Evolutionary conservation across 92 coral and sea anemone species (phyloP).

Genomic region (Phenganax stokvisi): DNA sequence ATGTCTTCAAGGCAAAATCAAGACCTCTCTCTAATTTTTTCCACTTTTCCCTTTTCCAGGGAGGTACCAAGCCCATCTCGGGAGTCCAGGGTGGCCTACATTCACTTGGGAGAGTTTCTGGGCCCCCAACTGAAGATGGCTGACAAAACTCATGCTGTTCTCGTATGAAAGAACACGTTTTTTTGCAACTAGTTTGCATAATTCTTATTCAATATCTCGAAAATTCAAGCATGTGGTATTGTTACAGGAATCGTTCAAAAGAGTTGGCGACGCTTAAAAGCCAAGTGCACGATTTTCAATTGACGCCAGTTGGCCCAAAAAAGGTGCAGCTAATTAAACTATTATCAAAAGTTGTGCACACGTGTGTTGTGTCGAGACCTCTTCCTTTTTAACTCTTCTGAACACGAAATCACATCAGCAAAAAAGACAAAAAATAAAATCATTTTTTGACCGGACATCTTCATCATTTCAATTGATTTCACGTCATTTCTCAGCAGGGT

Average conservation of each 20-base stretch:
- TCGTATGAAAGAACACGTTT: conserved; percentile 43
- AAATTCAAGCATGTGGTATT: conserved; percentile 41
- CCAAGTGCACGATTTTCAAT: conserved; percentile 37
- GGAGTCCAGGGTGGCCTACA: conserved; percentile 1
- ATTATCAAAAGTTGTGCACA: conserved; percentile 29
- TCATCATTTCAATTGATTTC: neutral
- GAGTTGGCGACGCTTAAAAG: conserved; percentile 23
- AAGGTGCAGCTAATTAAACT: conserved; percentile 27
- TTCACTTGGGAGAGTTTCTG: neutral
- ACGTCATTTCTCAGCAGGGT: neutral
- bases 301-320: conserved; percentile 30
- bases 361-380: conserved; percentile 32
- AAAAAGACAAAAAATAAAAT: neutral
- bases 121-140: conserved; percentile 3
- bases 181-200: conserved; percentile 41
- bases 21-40: conserved; percentile 32
- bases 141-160: conserved; percentile 33
- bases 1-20: conserved; percentile 4
- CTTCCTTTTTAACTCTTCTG: conserved; percentile 1
- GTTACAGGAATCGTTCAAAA: conserved; percentile 33
- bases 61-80: conserved; percentile 37
- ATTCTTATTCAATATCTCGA: conserved; percentile 39
- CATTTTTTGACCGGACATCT: neutral
- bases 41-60: conserved; percentile 6
- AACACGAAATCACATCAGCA: neutral